A percentile compares a stretch with the other conserved stretches of the same genome.
These are phyloP conservation scores for Sebastes diploproa DNA, from an alignment of 2,797 vertebrate species.

Conservation along the genomic window DNA sequence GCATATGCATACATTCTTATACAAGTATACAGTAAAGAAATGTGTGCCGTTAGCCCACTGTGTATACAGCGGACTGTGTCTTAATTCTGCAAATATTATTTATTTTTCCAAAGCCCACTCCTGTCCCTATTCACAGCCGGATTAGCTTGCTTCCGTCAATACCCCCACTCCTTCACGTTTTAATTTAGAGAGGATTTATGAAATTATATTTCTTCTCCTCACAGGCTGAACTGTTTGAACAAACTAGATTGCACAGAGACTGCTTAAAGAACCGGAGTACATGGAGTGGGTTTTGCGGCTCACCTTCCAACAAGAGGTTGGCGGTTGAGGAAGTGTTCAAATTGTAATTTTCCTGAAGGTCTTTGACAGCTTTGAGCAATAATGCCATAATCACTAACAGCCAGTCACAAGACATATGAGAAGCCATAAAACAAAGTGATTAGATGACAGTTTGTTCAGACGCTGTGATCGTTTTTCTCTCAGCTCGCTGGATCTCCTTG, in stretches of 20 bases:
- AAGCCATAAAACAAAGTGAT: constrained; percentile 34
- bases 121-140: constrained; percentile 57
- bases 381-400: constrained; percentile 30
- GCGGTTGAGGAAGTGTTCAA: constrained; percentile 18
- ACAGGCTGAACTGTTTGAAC: constrained; percentile 61
- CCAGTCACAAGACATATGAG: constrained; percentile 10
- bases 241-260: constrained; percentile 46
- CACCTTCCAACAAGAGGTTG: constrained; percentile 23
- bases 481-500: not conserved
- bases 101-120: constrained; percentile 49
- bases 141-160: constrained; percentile 62
- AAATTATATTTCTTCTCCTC: constrained; percentile 46
- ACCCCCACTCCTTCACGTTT: constrained; percentile 49
- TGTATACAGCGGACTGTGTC: constrained; percentile 13
- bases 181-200: constrained; percentile 72
- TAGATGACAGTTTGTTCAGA: constrained; percentile 22
- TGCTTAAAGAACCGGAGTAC: constrained; percentile 20
- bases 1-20: not conserved
- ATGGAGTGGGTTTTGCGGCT: constrained; percentile 36
- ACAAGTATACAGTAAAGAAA: not conserved
- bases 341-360: constrained; percentile 27
- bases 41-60: not conserved
- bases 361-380: constrained; percentile 61
- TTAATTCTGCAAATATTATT: constrained; percentile 48
- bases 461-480: not conserved